phyloP scores from a whole-genome alignment of 1,140 invertebrate genomes.

The Chelonus insularis region DNA sequence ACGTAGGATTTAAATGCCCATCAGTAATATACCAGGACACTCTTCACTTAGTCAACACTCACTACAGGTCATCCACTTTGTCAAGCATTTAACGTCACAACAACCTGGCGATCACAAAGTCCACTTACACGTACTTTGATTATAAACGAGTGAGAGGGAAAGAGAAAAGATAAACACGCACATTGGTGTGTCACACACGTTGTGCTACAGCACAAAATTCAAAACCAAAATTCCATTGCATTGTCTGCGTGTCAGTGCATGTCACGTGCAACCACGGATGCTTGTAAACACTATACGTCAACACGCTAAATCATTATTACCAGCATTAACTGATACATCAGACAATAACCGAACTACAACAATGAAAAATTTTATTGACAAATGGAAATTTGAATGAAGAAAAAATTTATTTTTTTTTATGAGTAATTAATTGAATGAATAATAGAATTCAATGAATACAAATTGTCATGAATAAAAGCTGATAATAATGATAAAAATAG shows the following conservation, averaged over 20 bases:
- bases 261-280: constrained; percentile 39
- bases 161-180: constrained; percentile 6
- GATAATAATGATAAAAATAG: no score
- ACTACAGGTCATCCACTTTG: constrained; percentile 14
- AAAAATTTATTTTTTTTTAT: no score
- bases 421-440: no score
- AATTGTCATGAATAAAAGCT: no score
- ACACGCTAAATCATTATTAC: constrained; percentile 35
- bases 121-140: neutral
- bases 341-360: no score
- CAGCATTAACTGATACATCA: constrained; percentile 1
- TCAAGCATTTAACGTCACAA: constrained; percentile 21
- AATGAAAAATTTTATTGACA: no score
- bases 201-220: constrained; percentile 41
- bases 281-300: constrained; percentile 21
- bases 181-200: constrained; percentile 35
- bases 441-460: no score
- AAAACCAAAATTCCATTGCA: constrained; percentile 56
- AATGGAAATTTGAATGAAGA: no score
- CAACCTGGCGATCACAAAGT: constrained; percentile 2
- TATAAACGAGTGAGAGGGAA: neutral
- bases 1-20: neutral
- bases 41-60: neutral
- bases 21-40: neutral
- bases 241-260: constrained; percentile 49